These are phyloP conservation scores for Tachysurus vachellii DNA, from an alignment of 2,113 vertebrate species.

Conservation along the genomic window DNA sequence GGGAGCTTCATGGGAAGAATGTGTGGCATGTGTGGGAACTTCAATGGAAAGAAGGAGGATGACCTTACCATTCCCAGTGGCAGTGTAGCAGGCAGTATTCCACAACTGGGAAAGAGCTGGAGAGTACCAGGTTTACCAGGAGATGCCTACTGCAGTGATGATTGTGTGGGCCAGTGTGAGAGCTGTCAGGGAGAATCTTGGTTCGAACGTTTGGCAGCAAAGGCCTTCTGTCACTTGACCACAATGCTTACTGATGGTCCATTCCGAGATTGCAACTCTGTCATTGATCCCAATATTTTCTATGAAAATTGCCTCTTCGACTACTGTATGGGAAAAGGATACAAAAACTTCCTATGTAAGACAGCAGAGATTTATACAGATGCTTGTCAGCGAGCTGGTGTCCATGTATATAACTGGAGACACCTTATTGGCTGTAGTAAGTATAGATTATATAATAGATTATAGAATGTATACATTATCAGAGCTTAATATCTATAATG, in stretches of 20 bases:
- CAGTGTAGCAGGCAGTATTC: not conserved
- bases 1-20: constrained; percentile 55
- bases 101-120: constrained; percentile 68
- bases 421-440: constrained; percentile 39
- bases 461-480: not conserved
- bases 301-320: constrained; percentile 63
- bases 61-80: constrained; percentile 63
- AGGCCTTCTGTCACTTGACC: constrained; percentile 18
- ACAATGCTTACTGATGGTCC: constrained; percentile 49
- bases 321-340: constrained; percentile 61
- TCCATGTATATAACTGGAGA: constrained; percentile 50
- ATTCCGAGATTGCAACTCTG: constrained; percentile 60
- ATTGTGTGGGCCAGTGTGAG: constrained; percentile 27
- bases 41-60: constrained; percentile 67
- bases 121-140: constrained; percentile 54
- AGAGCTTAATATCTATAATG: not conserved
- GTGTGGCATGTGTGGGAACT: constrained; percentile 74
- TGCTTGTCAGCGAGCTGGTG: constrained; percentile 48
- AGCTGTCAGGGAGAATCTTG: constrained; percentile 11
- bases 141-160: constrained; percentile 55
- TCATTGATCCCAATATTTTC: constrained; percentile 50
- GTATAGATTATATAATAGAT: constrained; percentile 1
- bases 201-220: constrained; percentile 15
- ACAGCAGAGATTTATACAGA: constrained; percentile 53
- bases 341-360: constrained; percentile 52